Evolutionary conservation across 2,797 vertebrate species (phyloP), one percentile per base, ranked within the genome.

Genomic region (Onychomys leucogaster): DNA sequence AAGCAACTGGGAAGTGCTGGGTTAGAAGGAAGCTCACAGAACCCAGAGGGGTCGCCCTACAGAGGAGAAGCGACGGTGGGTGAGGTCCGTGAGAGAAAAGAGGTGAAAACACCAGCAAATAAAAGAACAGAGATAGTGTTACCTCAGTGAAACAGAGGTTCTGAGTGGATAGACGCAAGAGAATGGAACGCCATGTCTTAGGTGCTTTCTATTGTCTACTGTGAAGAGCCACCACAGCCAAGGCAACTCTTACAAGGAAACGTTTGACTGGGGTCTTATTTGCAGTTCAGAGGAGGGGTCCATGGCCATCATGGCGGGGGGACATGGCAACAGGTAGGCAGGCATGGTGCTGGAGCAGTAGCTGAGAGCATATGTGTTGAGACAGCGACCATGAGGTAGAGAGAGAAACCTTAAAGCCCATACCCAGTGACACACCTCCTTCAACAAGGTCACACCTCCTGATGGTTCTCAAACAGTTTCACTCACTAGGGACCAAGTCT

Each of bases 1-100:
- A 97, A 95, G 95, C 84, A 94, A 90, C 85, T 76, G 71, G 14
- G 75, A 96, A 96, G 46, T n/a, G 61, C 27, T 43, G 29, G 25
- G 71, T 57, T 23, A 91, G 67, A 49, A 7, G 25, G 55, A 95
- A 84, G 43, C 23, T 65, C 11, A 57, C 19, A 41, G 19, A 78
- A 78, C n/a, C 32, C 46, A 83, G 78, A 92, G 75, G 52, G 55
- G 13, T 92, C 87, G 65, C 29, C 85, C 69, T 76, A n/a, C 65
- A 32, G 19, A 86, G n/a, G 52, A 77, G 61, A 95, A 80, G 10
- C 34, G 16, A 32, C 23, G 46, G 7, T 46, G 23, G 21, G 57
- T 21, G n/a, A 90, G 55, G 49, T 1, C 5, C 6, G 21, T 23
- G 37, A 43, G 71, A 84, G 52, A 29, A 90, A 94, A 84, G 41